Conservation (phyloP, 2,113 vertebrate genomes). For the Strix aluco region DNA sequence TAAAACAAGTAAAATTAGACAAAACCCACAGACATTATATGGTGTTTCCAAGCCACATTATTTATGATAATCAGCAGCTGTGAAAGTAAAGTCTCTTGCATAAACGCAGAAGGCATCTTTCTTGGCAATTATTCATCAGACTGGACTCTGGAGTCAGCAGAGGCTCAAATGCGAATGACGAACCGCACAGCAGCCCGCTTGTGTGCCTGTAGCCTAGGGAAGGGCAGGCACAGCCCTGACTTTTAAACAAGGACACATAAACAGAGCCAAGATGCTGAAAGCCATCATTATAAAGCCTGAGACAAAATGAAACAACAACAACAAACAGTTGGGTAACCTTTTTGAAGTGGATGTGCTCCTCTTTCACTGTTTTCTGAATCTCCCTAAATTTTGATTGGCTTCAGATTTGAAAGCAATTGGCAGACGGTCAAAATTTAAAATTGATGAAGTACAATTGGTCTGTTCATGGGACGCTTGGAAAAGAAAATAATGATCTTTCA, state of each 20-base stretch:
- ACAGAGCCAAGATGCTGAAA: constrained; percentile 48
- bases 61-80: constrained; percentile 13
- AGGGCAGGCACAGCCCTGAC: not conserved
- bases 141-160: not conserved
- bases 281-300: constrained; percentile 45
- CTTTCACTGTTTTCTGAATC: constrained; percentile 28
- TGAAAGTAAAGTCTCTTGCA: not conserved
- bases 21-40: not conserved
- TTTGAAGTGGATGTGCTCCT: constrained; percentile 53
- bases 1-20: not conserved
- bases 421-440: constrained; percentile 41
- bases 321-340: constrained; percentile 45
- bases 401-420: constrained; percentile 59
- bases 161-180: not conserved
- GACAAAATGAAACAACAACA: constrained; percentile 32
- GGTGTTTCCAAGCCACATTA: not conserved
- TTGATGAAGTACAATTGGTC: constrained; percentile 48
- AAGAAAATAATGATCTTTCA: constrained; percentile 60
- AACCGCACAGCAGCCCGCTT: not conserved
- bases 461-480: constrained; percentile 54
- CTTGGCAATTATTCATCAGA: not conserved
- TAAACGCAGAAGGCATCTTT: not conserved
- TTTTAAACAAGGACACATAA: constrained; percentile 17
- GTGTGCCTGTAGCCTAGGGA: not conserved
- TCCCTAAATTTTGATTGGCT: constrained; percentile 53